These are phyloP conservation scores for Triplophysa rosa DNA, from an alignment of 2,113 vertebrate genomes.

Conservation along the genomic window DNA sequence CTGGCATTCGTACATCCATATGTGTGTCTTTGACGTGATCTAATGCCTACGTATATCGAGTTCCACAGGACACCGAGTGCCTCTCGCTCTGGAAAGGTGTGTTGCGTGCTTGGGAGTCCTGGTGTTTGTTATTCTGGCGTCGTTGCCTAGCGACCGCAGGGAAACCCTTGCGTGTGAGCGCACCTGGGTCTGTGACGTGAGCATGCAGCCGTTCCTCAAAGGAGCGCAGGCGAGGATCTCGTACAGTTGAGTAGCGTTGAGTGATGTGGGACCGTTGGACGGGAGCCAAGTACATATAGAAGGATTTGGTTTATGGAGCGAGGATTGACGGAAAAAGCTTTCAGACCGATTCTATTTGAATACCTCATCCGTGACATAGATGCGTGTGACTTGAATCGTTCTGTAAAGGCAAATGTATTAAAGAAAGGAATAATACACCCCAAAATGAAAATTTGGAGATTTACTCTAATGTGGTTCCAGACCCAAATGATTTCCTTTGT, in stretches of 20 bases:
- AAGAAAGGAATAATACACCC: background rate
- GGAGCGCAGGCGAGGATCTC: background rate
- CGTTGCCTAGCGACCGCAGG: conserved; percentile 56
- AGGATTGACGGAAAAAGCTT: conserved; percentile 6
- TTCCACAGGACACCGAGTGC: conserved; percentile 19
- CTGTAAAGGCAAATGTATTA: background rate
- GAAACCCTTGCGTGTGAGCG: conserved; percentile 57
- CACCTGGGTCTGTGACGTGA: conserved; percentile 49
- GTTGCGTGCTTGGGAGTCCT: conserved; percentile 35
- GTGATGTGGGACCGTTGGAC: conserved; percentile 27
- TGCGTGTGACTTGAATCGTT: background rate
- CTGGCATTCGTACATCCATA: conserved; percentile 15
- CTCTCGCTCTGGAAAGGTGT: conserved; percentile 30
- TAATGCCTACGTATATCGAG: conserved; percentile 5
- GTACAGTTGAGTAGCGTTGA: background rate
- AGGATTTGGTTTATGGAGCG: conserved; percentile 10
- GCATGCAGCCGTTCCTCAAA: conserved; percentile 20
- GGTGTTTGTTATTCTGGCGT: conserved; percentile 55
- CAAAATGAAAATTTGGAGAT: background rate
- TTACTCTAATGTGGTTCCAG: too few relatives aligned
- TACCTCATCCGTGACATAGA: conserved; percentile 17
- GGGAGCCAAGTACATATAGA: conserved; percentile 7
- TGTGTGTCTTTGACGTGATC: conserved; percentile 45
- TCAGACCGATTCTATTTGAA: conserved; percentile 18
- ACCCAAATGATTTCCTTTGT: too few relatives aligned